Base-by-base conservation (phyloP, 2,113 vertebrate species). In the Chaetodon auriga region DNA sequence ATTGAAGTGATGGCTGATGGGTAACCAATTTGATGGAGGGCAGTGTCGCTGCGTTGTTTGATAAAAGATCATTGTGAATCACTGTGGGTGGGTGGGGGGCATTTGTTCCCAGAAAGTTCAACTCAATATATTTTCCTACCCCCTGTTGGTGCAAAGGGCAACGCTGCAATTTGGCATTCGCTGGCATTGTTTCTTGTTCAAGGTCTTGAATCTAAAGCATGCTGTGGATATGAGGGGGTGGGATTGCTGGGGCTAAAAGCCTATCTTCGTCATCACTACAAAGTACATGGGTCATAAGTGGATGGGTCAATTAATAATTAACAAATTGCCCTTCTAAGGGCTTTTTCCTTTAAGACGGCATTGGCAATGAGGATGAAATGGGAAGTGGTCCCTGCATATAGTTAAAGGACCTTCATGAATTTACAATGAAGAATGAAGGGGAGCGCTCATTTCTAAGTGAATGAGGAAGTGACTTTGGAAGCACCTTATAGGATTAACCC, bases 281-380 rank as follows among this genome's bases (percentile, higher is more conserved):
- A 76, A 65, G 72, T 75, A 55, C 65, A 81, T 6, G 12, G 61
- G 74, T 60, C 70, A 46, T 70, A 64, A 82, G 74, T 89, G 83
- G 82, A 88, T 66, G 60, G 69, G 74, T 68, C 82, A 88, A 81
- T 92, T 88, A 90, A 89, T 87, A 90, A 91, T 90, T 89, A 85
- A 89, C 58, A 87, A 90, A 91, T 79, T 88, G 79, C 41, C 75
- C 64, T 74, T 82, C 51, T 65, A 46, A 87, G 46, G 58, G 49
- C 58, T 82, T 88, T 81, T 88, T 80, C 45, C 51, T 80, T 83
- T 83, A 81, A 82, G 83, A 72, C 53, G 3, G 49, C 61, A 80
- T 71, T 57, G 75, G n/a, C 70, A 85, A 71, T 87, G 75, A 85
- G 36, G 82, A 61, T 64, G 25, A 61, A 87, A 69, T 61, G 19